Base-by-base conservation (phyloP, 2,113 vertebrate genomes). In the Chrysemys picta region DNA sequence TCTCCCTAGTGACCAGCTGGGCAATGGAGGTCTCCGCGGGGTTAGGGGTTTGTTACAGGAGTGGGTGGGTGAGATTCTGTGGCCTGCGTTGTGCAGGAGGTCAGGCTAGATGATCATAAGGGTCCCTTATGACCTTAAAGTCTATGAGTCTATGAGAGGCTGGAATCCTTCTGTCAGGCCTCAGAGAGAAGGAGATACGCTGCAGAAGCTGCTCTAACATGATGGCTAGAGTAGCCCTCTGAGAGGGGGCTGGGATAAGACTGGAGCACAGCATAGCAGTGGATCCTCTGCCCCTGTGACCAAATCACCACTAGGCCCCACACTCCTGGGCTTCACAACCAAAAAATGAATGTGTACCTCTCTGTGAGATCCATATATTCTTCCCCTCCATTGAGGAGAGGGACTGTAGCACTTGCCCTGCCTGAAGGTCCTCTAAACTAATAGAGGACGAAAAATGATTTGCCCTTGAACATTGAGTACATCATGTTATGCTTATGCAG, bases 221-320 rank as follows among this genome's bases (percentile, higher is more conserved):
- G 8, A 82, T 87, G 80, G 21, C 49, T 87, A 31, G 45, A 88
- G 49, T 82, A 62, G 62, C 62, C 92, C 91, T 82, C 88, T 90
- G 82, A 90, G 80, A 90, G 82, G n/a, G 65, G 53, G 65, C 42
- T 88, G 80, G 10, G 84, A 53, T 92, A 62, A 75, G 83, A 87
- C 31, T 72, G 84, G 38, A 94, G n/a, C 57, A 59, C 57, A 59
- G 22, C 57, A 59, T 59, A 29, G 57, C 27, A 8, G 53, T 93
- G 84, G n/a, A 65, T 93, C 82, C 90, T 38, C 89, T 65, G 10
- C 89, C 45, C 9, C 17, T 93, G 89, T 88, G 91, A 93, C 93
- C 75, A 87, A 86, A 88, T 93, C 80, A 89, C 81, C 84, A 57
- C 24, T 72, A 52, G 85, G 38, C 75, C 80, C 38, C 2, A 49